phyloP scores from a whole-genome alignment of 2,888 invertebrate genomes.

The Subacronicta megacephala region DNA sequence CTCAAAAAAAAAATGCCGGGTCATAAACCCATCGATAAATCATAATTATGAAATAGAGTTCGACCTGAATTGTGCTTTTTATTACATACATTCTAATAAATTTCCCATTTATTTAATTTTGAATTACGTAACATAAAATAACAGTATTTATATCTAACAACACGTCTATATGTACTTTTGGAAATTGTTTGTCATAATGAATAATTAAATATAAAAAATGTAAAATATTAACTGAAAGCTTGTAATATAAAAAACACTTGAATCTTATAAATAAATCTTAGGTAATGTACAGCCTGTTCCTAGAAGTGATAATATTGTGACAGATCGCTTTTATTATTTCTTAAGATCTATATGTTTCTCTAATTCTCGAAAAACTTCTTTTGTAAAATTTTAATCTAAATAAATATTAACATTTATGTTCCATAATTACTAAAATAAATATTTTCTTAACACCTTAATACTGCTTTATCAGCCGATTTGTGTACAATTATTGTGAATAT shows the following conservation, averaged over 20 bases:
- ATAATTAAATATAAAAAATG: background rate
- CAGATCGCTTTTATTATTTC: conserved; percentile 10
- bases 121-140: background rate
- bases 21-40: too few species aligned
- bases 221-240: background rate
- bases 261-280: conserved; percentile 17
- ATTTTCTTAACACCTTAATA: conserved; percentile 47
- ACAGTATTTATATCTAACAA: conserved; percentile 1
- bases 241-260: background rate
- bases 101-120: too few species aligned
- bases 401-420: conserved; percentile 46
- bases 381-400: conserved; percentile 45
- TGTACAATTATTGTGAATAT: conserved; percentile 31
- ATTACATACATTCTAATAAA: background rate
- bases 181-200: background rate
- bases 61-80: conserved; percentile 2
- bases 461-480: conserved; percentile 46
- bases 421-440: conserved; percentile 42
- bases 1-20: too few species aligned
- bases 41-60: conserved; percentile 13
- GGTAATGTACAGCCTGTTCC: background rate
- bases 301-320: conserved; percentile 12
- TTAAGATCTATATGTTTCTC: conserved; percentile 19
- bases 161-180: background rate
- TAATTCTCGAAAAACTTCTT: conserved; percentile 18